phyloP scores from a whole-genome alignment of 37 sponge, comb jelly and placozoan species.

The Ianthella basta region DNA sequence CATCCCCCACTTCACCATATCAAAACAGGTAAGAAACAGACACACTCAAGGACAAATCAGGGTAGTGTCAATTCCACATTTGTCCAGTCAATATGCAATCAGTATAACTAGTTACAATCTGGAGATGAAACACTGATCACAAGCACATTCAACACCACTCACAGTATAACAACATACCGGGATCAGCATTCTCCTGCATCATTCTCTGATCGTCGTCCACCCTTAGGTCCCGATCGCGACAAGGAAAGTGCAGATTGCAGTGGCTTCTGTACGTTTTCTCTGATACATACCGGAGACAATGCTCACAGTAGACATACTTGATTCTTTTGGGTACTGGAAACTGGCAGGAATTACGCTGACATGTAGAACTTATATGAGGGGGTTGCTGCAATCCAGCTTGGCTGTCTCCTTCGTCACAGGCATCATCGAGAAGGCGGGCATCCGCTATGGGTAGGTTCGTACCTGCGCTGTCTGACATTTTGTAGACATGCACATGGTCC shows the following conservation, averaged over 20 bases:
- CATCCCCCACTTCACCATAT: no score
- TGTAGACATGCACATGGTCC: not conserved
- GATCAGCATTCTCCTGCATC: not conserved
- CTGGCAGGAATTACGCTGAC: no score
- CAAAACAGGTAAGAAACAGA: not conserved
- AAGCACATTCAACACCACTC: slow-evolving; percentile 21
- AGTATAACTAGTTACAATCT: slow-evolving; percentile 1
- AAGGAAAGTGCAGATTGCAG: slow-evolving; percentile 15
- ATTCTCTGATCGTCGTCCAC: not conserved
- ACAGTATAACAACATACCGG: slow-evolving; percentile 5
- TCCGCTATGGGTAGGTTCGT: no score
- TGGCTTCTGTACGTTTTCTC: slow-evolving; percentile 13
- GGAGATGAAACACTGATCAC: slow-evolving; percentile 5
- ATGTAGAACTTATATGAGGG: no score
- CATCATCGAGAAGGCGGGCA: slow-evolving; percentile 2
- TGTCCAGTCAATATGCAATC: not conserved
- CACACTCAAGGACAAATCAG: not conserved
- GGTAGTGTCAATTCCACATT: not conserved
- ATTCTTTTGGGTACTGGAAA: slow-evolving; percentile 6
- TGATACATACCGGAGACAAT: slow-evolving; percentile 1
- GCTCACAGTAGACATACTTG: not conserved
- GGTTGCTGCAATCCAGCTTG: not conserved
- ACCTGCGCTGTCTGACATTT: not conserved
- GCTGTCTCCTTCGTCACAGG: slow-evolving; percentile 1
- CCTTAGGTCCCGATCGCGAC: not conserved